Conservation (phyloP, 64 coral and sea anemone species). For the Montipora capricornis region DNA sequence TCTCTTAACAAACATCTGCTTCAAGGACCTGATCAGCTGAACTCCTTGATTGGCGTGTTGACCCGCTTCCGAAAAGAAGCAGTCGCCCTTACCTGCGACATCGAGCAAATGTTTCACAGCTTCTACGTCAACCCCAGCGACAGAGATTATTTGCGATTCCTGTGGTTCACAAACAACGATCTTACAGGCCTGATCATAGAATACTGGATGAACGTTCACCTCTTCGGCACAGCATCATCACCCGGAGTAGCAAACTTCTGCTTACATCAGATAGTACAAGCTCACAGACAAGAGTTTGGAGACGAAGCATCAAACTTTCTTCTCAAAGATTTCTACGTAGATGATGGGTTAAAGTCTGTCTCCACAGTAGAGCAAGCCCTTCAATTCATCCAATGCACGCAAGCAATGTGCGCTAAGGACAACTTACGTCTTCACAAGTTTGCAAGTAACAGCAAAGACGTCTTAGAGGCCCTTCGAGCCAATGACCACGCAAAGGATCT, state of each 20-base stretch:
- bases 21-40: constrained; percentile 1
- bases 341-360: not conserved
- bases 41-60: constrained; percentile 10
- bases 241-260: too few relatives aligned
- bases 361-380: not conserved
- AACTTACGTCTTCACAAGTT: constrained; percentile 61
- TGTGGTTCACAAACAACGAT: not conserved
- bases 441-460: constrained; percentile 41
- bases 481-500: constrained; percentile 22
- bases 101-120: not conserved
- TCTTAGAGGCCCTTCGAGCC: not conserved
- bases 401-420: constrained; percentile 46
- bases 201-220: too few relatives aligned
- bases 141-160: not conserved
- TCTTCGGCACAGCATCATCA: too few relatives aligned
- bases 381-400: not conserved
- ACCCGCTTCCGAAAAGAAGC: constrained; percentile 40
- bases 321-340: not conserved
- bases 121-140: too few relatives aligned
- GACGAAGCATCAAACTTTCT: not conserved
- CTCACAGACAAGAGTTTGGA: not conserved
- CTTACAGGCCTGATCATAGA: not conserved
- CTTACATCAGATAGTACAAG: not conserved
- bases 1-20: constrained; percentile 44
- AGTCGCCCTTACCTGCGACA: not conserved